A percentile compares a stretch with the other conserved stretches of the same genome.
These are phyloP conservation scores for Murina feae DNA, from an alignment of 2,113 vertebrate species.

Conservation along the genomic window DNA sequence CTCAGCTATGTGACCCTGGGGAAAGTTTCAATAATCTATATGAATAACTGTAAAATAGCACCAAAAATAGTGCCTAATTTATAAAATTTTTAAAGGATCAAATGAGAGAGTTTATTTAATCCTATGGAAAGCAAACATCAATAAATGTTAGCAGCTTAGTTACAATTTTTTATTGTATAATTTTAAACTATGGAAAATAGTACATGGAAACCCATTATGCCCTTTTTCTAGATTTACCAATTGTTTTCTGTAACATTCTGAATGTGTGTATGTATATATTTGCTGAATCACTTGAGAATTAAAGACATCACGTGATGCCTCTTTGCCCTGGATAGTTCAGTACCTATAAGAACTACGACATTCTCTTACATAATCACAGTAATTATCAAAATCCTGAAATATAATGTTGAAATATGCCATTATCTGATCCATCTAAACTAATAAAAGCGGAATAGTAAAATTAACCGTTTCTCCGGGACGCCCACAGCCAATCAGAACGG, in stretches of 20 bases:
- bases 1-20: neutral
- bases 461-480: too few species aligned
- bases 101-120: neutral
- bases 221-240: neutral
- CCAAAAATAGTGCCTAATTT: neutral
- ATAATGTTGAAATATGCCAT: neutral
- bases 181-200: neutral
- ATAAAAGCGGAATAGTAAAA: too few species aligned
- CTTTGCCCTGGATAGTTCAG: neutral
- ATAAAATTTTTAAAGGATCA: neutral
- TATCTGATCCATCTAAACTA: neutral
- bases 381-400: neutral
- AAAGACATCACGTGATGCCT: neutral
- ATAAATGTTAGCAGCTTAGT: neutral
- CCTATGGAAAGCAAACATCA: neutral
- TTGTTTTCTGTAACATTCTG: neutral
- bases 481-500: too few species aligned
- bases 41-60: neutral
- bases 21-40: neutral
- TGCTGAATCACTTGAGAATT: conserved; percentile 1
- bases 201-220: neutral
- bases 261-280: neutral
- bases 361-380: neutral
- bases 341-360: neutral
- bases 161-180: neutral